phyloP scores from a whole-genome alignment of 2,797 vertebrate genomes.

The Oreochromis grahami region DNA sequence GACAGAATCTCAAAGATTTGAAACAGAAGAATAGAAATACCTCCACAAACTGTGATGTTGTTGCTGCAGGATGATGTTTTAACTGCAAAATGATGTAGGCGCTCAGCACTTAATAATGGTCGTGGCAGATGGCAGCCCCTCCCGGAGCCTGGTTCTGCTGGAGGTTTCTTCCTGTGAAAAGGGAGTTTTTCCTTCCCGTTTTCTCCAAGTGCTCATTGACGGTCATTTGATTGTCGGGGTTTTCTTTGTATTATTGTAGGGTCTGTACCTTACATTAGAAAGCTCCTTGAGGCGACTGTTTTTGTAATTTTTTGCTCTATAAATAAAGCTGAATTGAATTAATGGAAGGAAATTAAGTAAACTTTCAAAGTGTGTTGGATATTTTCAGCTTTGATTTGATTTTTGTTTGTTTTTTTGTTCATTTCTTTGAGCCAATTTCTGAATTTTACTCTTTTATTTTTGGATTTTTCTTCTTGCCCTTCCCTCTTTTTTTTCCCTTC shows the following conservation, averaged over 20 bases:
- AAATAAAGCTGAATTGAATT: not conserved
- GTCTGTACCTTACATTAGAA: not conserved
- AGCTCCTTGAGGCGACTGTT: not conserved
- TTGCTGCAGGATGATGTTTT: not conserved
- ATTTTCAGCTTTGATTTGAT: not conserved
- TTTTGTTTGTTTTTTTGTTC: not conserved
- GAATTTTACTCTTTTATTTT: not conserved
- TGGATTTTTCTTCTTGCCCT: not conserved
- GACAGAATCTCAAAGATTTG: not conserved
- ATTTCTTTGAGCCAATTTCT: not conserved
- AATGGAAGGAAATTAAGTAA: not conserved
- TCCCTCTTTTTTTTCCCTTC: not conserved
- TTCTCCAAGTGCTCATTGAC: not conserved
- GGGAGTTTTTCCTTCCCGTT: not conserved
- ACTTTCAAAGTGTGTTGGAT: not conserved
- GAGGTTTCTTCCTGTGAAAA: not conserved
- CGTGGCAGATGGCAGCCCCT: not conserved
- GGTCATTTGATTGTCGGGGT: not conserved
- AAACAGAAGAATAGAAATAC: not conserved
- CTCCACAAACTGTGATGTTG: not conserved
- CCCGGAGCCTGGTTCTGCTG: not conserved
- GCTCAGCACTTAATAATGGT: not conserved
- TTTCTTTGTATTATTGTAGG: not conserved
- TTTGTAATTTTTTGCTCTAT: not conserved
- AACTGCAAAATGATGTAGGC: not conserved